Base-by-base conservation (phyloP, 2,888 invertebrate genomes). In the Amphipyra tragopoginis region DNA sequence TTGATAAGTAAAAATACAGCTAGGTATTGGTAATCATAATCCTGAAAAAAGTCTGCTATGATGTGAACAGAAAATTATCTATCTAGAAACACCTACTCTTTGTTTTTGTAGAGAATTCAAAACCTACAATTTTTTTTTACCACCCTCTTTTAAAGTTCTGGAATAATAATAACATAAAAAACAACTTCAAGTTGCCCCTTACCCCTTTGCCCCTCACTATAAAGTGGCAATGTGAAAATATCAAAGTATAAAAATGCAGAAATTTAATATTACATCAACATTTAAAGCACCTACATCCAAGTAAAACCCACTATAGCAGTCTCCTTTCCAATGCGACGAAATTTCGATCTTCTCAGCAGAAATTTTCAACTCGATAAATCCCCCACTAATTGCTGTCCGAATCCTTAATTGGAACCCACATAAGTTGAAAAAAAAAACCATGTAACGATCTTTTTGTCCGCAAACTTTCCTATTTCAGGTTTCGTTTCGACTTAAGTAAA, bases 391-490 rank as follows among this genome's bases (percentile, higher is more conserved):
- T 88, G 86, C 85, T 85, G 83, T 85, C 87, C 82, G 83, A 86
- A 88, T 86, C 84, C 84, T 76, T 87, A 90, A 89, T 89, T 90
- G 86, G 86, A 85, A 85, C 79, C 58, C 71, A 72, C 58, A 74
- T 72, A 75, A 78, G 69, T 75, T 70, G 73, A 82, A 81, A 81
- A 34, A 67, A 63, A 77, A 76, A 74, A 75, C 80, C 84, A 75
- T 86, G 81, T 90, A 87, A 89, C 86, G 89, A 92, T 87, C 88
- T 85, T 88, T 91, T 91, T 91, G 89, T 90, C 90, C 89, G 87
- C 87, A 90, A 90, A 90, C 87, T 93, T 94, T 94, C 93, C 93
- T 91, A 90, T 94, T 94, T 94, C 94, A 94, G 94, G 92, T 94
- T 79, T 64, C 89, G 90, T 74, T 63, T 57, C 71, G 90, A 88